Evolutionary conservation across 2,888 invertebrate genomes (phyloP), one percentile per base, ranked within the genome.

Genomic region (Nowickia ferox): DNA sequence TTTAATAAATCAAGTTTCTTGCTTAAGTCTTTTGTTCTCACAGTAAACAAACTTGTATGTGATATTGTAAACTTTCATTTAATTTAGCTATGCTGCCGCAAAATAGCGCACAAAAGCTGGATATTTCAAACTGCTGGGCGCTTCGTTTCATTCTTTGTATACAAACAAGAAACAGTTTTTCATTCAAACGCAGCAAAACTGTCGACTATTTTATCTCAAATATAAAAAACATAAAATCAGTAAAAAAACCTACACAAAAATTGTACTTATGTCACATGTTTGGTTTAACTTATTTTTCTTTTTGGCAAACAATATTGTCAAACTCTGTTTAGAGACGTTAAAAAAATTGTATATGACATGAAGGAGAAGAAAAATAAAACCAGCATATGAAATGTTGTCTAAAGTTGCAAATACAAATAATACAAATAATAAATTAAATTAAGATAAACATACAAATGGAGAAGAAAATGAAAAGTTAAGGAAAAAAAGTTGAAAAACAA

Each of bases 231-330:
- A 71, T 13, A 53, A 30, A 9, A 46, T 9, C 59, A 38, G 13
- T 2, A 9, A 38, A 30, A 30, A 80, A 85, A 74, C 85, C 85
- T 81, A 85, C 85, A 85, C 85, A 78, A 82, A 85, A 69, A 69
- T 68, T 80, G 71, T 76, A 65, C 71, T 80, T 51, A 71, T 84
- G 80, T 75, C 80, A 80, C 57, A 80, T 75, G 68, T 63, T 81
- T 75, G 48, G 48, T 68, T 75, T 65, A 59, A 65, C 19, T 68
- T 68, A 8, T 57, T 57, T 59, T 38, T 9, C 11, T 48, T 48
- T 30, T 10, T 63, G 53, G 19, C 63, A 9, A 79, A 63, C 61
- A 72, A 72, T 79, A 65, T 79, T 79, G 79, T 79, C 71, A 79
- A 65, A 79, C 15, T 72, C 65, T 38, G 71, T 72, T 65, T 46